phyloP scores from a whole-genome alignment of 2,797 vertebrate genomes.

The Myoxocephalus aenaeus region DNA sequence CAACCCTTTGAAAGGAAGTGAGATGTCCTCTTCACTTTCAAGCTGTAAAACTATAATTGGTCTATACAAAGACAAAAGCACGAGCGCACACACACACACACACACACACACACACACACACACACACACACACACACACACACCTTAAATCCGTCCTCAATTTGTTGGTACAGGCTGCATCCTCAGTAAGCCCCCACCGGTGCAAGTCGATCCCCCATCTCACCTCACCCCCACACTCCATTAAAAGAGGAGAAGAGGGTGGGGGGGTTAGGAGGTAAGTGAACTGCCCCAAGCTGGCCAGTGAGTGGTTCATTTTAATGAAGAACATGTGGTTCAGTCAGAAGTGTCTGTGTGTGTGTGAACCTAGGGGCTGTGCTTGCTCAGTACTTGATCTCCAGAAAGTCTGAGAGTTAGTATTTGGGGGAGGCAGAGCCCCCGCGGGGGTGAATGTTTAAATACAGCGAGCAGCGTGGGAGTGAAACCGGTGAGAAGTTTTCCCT shows the following conservation, averaged over 20 bases:
- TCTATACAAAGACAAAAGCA: neutral
- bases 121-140: conserved; percentile 5
- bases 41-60: conserved; percentile 7
- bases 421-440: conserved; percentile 24
- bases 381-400: conserved; percentile 54
- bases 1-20: neutral
- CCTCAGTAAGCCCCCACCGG: conserved; percentile 20
- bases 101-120: conserved; percentile 16
- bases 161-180: conserved; percentile 37
- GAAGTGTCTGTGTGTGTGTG: conserved; percentile 42
- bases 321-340: conserved; percentile 71
- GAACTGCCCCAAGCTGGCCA: conserved; percentile 60
- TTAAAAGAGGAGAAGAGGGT: conserved; percentile 52
- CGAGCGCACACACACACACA: neutral
- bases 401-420: conserved; percentile 55
- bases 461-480: conserved; percentile 60
- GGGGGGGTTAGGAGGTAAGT: conserved; percentile 44
- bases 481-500: conserved; percentile 44
- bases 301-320: conserved; percentile 66
- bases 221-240: conserved; percentile 20
- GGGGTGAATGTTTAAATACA: conserved; percentile 62
- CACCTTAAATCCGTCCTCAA: conserved; percentile 17
- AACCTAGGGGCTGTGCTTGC: conserved; percentile 41
- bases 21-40: neutral
- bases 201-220: conserved; percentile 36